These are phyloP conservation scores for Pomatostomus ruficeps DNA, from an alignment of 2,113 vertebrate genomes.

Conservation along the genomic window DNA sequence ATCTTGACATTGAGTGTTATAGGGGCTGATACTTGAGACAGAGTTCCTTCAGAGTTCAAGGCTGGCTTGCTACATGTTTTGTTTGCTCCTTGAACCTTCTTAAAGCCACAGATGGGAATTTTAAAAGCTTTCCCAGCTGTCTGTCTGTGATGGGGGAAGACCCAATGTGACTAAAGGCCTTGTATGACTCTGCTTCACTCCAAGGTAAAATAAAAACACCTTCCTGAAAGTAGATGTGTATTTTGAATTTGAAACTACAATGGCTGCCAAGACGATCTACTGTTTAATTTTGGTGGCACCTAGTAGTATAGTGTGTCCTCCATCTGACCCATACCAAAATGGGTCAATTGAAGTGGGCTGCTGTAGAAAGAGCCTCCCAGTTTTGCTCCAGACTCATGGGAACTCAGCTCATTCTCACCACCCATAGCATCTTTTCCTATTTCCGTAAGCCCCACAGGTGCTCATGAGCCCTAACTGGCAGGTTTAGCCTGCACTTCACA, in stretches of 20 bases:
- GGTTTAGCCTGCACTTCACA: neutral
- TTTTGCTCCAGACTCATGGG: neutral
- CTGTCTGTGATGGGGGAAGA: neutral
- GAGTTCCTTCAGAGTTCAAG: constrained; percentile 29
- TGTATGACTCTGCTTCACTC: neutral
- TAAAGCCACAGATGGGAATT: constrained; percentile 26
- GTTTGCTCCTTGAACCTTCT: constrained; percentile 33
- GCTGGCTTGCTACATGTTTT: neutral
- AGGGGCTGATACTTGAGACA: neutral
- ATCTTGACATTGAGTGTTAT: neutral
- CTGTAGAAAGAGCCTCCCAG: neutral
- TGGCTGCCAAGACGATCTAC: neutral
- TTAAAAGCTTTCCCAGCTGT: constrained; percentile 35
- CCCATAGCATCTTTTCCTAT: accelerated
- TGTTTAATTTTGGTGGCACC: neutral
- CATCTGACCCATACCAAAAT: neutral
- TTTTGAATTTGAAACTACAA: neutral
- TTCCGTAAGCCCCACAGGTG: neutral
- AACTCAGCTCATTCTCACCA: neutral
- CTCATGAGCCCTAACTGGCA: neutral
- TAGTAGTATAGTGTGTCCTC: neutral
- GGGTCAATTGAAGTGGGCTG: neutral
- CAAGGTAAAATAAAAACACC: neutral
- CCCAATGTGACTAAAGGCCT: neutral
- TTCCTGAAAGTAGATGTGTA: neutral